Base-by-base conservation (phyloP, 2,888 invertebrate genomes). In the Dioctria rufipes region DNA sequence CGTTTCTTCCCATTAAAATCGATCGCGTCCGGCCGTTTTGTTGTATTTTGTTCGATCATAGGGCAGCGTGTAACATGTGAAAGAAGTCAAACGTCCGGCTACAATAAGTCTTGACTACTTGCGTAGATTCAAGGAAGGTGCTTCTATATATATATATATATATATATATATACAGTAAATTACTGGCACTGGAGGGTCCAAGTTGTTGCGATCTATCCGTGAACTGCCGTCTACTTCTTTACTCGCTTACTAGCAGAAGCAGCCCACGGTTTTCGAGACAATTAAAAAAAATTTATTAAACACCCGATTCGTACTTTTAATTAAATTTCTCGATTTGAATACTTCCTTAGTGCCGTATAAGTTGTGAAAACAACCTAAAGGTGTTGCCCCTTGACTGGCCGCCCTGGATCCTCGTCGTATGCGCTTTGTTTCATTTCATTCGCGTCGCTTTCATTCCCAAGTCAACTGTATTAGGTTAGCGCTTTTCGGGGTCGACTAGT, bases 261-360 rank as follows among this genome's bases (percentile, higher is more conserved):
- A 63, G 63, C 77, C 67, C 79, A 79, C 67, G 67, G 78, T n/a
- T 67, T 4, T 60, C 58, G 66, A 58, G 46, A 79, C 79, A 77
- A 77, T 63, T 63, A 77, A 77, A 77, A 77, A 25, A 77, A 77
- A 61, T 63, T 75, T 77, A 61, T 63, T 77, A 77, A 77, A 77
- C 77, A 77, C 49, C 54, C 67, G 67, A 67, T 79, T 79, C 67
- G 79, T 79, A 79, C 67, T 69, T 79, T 79, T 79, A 79, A 79
- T 79, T 79, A 79, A 79, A 79, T 79, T 79, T 79, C 79, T 67
- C 67, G 79, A 69, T 69, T 79, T 79, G 79, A 79, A 79, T 79
- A 79, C 79, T 79, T 79, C 79, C 79, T 79, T 60, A 67, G 58
- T 69, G 58, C 79, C 67, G 69, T 67, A 69, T 60, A 79, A 67